Conservation (phyloP, 2,888 invertebrate genomes). For the Ectemnius cavifrons region DNA sequence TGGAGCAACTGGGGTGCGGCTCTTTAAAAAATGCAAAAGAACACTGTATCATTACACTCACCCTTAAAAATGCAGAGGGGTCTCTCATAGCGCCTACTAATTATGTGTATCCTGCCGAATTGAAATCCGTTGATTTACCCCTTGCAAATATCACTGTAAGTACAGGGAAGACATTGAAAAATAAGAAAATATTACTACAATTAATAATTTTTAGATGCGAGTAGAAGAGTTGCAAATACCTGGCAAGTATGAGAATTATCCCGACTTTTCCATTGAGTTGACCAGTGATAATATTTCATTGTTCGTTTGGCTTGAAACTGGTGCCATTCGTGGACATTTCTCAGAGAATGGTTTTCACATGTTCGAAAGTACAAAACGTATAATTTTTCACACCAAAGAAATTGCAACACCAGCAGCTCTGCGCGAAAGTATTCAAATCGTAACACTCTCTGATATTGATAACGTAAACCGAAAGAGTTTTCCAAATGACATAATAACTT, state of each 20-base stretch:
- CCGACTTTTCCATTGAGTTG: slow-evolving; percentile 74
- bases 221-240: slow-evolving; percentile 48
- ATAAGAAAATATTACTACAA: slow-evolving; percentile 30
- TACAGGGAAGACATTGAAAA: slow-evolving; percentile 17
- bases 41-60: slow-evolving; percentile 78
- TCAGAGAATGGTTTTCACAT: slow-evolving; percentile 87
- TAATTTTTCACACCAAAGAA: slow-evolving; percentile 67
- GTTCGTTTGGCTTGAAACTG: slow-evolving; percentile 85
- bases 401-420: slow-evolving; percentile 48
- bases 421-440: slow-evolving; percentile 55
- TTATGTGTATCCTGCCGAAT: slow-evolving; percentile 83
- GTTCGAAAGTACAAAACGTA: slow-evolving; percentile 63
- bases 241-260: slow-evolving; percentile 55
- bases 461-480: slow-evolving; percentile 6
- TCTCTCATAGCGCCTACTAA: slow-evolving; percentile 81
- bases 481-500: background rate
- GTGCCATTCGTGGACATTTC: slow-evolving; percentile 82
- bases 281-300: slow-evolving; percentile 81
- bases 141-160: slow-evolving; percentile 81
- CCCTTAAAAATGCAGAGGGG: slow-evolving; percentile 78
- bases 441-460: slow-evolving; percentile 66
- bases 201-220: slow-evolving; percentile 59
- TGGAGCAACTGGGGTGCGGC: slow-evolving; percentile 40
- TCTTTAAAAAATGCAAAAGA: slow-evolving; percentile 56
- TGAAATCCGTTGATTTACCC: slow-evolving; percentile 79